Evolutionary conservation across 1,140 invertebrate species (phyloP).

Genomic region (Diprion similis): DNA sequence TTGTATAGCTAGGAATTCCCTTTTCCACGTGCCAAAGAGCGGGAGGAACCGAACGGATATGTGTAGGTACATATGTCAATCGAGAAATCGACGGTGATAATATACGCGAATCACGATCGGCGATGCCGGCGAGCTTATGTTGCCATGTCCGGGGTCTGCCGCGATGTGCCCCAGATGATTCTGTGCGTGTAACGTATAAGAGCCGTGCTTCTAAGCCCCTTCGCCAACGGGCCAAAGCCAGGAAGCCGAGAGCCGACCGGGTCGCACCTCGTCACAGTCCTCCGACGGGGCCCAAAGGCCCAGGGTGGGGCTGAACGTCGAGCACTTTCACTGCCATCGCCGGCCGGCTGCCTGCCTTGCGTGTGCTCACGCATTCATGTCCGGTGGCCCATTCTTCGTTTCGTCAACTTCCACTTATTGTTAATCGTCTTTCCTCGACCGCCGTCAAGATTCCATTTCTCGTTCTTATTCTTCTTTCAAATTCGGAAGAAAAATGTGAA

Average conservation of each 20-base stretch:
- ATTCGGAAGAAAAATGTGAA: too few species aligned
- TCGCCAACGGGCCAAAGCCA: background rate
- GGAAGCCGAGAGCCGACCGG: background rate
- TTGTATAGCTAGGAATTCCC: too few species aligned
- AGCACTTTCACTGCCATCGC: background rate
- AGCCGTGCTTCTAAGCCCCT: background rate
- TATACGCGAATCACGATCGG: too few species aligned
- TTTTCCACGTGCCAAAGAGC: too few species aligned
- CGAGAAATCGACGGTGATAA: background rate
- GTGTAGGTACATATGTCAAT: background rate
- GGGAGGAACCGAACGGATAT: too few species aligned
- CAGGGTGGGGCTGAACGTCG: constrained; percentile 6
- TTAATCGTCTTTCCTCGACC: background rate
- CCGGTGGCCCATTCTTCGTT: background rate
- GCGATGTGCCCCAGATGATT: constrained; percentile 6
- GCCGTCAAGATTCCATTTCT: too few species aligned
- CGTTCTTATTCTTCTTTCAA: too few species aligned
- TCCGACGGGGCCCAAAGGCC: background rate
- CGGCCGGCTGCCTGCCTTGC: background rate
- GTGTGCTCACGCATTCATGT: background rate
- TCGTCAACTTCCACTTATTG: background rate
- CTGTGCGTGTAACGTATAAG: background rate
- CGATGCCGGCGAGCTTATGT: background rate
- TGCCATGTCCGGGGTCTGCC: background rate
- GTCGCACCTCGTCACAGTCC: background rate